phyloP scores from a whole-genome alignment of 2,888 invertebrate genomes.

The Phengaris arion region DNA sequence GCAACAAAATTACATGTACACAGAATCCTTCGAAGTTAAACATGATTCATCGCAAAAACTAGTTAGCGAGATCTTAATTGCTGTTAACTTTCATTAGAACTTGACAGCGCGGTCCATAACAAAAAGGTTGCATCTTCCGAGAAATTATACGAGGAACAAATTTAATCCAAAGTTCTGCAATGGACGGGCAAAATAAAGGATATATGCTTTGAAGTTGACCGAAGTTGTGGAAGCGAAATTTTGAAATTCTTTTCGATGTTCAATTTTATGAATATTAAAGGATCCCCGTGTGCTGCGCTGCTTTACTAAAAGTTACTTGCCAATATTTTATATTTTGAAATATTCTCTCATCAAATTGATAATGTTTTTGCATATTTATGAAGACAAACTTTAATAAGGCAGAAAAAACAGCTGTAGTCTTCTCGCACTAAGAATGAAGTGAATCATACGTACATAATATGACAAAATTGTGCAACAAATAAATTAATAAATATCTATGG shows the following conservation, averaged over 20 bases:
- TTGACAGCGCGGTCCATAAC: background rate
- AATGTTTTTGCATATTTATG: too few relatives aligned
- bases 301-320: constrained; percentile 10
- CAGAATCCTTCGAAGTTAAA: constrained; percentile 8
- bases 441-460: too few relatives aligned
- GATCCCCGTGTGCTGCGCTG: background rate
- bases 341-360: background rate
- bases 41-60: constrained; percentile 23
- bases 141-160: background rate
- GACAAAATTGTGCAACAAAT: too few relatives aligned
- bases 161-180: background rate
- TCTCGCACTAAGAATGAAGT: too few relatives aligned
- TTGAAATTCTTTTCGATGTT: constrained; percentile 16
- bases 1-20: constrained; percentile 16
- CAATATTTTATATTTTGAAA: constrained; percentile 3
- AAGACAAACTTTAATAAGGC: too few relatives aligned
- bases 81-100: constrained; percentile 6
- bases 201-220: background rate
- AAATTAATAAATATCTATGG: too few relatives aligned
- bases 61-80: constrained; percentile 16
- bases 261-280: constrained; percentile 25
- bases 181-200: background rate
- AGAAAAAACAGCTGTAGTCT: too few relatives aligned
- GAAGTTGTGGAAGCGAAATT: background rate
- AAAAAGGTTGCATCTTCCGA: constrained; percentile 2